These are phyloP conservation scores for Stenodema calcarata DNA, from an alignment of 2,888 invertebrate species.

Conservation along the genomic window DNA sequence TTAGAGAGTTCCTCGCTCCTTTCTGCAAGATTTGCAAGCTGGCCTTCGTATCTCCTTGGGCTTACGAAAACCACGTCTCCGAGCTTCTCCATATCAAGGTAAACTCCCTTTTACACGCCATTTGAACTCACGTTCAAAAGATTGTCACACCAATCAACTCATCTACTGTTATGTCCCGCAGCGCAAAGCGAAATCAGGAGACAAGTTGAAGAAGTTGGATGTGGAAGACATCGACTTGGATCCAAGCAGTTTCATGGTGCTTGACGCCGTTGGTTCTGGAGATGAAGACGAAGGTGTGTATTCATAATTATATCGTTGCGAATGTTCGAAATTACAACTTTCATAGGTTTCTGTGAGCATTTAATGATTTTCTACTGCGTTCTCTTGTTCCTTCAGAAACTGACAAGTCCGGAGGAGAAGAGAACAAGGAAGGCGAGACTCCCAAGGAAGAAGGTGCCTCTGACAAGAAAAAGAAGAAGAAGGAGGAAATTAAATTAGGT, in stretches of 20 bases:
- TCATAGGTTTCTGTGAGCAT: not conserved
- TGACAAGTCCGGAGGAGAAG: conserved; percentile 60
- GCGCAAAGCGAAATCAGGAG: not conserved
- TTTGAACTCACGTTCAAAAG: not conserved
- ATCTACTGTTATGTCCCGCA: not conserved
- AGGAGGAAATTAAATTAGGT: conserved; percentile 65
- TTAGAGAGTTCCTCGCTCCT: conserved; percentile 85
- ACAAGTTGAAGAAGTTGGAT: conserved; percentile 40
- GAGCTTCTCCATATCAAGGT: conserved; percentile 83
- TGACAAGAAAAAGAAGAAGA: conserved; percentile 62
- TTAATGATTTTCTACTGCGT: not conserved
- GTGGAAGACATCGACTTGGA: conserved; percentile 70
- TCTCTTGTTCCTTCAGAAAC: conserved; percentile 55
- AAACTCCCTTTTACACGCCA: conserved; percentile 44
- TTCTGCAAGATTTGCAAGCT: conserved; percentile 79
- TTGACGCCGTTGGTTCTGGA: conserved; percentile 89
- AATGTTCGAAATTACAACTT: too few species aligned
- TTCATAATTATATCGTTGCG: not conserved
- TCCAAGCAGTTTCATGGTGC: conserved; percentile 83
- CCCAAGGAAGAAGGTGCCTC: conserved; percentile 63
- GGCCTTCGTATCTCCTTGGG: conserved; percentile 83
- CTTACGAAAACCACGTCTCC: conserved; percentile 83
- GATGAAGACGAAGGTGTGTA: conserved; percentile 66
- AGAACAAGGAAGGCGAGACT: conserved; percentile 64
- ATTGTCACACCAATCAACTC: not conserved